phyloP scores from a whole-genome alignment of 2,888 invertebrate genomes.

The Phalera bucephala region DNA sequence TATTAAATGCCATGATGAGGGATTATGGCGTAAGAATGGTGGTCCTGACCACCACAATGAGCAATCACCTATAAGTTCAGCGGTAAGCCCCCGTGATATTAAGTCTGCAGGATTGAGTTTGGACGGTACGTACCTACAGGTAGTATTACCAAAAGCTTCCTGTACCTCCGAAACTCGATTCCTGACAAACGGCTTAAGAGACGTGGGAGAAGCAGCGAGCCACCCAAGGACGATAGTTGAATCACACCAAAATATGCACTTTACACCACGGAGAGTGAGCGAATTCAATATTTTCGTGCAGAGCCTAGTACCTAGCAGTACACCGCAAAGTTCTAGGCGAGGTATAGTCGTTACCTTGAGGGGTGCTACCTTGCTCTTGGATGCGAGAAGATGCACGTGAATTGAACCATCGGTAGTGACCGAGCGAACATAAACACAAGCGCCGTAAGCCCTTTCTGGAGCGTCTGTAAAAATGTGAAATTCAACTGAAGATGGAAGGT shows the following conservation, averaged over 20 bases:
- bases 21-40: neutral
- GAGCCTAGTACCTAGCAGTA: slow-evolving; percentile 15
- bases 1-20: neutral
- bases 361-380: slow-evolving; percentile 25
- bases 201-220: no score
- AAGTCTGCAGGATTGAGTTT: no score
- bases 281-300: no score
- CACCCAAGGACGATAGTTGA: slow-evolving; percentile 31
- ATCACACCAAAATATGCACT: no score
- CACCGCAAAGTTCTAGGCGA: slow-evolving; percentile 33
- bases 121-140: no score
- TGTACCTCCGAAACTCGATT: no score
- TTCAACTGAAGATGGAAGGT: no score
- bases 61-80: neutral
- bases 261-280: no score
- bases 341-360: slow-evolving; percentile 22
- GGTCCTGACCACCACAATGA: slow-evolving; percentile 1
- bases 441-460: slow-evolving; percentile 27
- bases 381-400: slow-evolving; percentile 17
- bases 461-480: slow-evolving; percentile 33
- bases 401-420: slow-evolving; percentile 4
- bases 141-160: no score
- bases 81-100: no score
- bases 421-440: slow-evolving; percentile 24
- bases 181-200: no score